Evolutionary conservation across 2,113 vertebrate species (phyloP).

Genomic region (Menura novaehollandiae): DNA sequence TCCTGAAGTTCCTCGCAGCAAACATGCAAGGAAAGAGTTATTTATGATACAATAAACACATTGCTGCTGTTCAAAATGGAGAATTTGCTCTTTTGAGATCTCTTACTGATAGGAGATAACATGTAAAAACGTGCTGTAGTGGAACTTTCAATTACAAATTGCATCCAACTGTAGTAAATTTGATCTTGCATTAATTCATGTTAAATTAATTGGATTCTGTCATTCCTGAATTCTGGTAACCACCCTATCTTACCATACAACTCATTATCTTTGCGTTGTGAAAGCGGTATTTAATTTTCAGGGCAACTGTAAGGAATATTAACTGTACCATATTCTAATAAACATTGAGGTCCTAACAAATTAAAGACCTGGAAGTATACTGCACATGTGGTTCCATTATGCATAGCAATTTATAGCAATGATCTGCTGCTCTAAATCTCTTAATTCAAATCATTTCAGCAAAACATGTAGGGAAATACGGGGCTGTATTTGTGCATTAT

Average conservation of each 20-base stretch:
- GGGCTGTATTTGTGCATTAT: background rate
- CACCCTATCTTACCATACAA: background rate
- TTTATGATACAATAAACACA: background rate
- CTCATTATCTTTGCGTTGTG: background rate
- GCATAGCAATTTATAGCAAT: background rate
- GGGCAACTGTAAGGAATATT: background rate
- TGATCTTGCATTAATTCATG: conserved; percentile 11
- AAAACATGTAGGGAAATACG: background rate
- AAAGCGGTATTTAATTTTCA: background rate
- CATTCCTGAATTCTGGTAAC: conserved; percentile 27
- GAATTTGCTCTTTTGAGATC: background rate
- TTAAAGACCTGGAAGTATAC: background rate
- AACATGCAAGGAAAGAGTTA: background rate
- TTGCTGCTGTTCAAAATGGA: background rate
- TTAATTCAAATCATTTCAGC: background rate
- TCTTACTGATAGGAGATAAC: background rate
- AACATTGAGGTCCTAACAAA: background rate
- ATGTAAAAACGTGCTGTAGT: background rate
- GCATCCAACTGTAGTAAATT: conserved; percentile 20
- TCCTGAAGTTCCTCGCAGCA: background rate
- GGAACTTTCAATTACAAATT: background rate
- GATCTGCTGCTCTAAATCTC: background rate
- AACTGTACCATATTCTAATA: background rate
- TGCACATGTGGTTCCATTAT: background rate
- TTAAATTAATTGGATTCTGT: conserved; percentile 37